Percentiles rank a stretch among this genome's conserved stretches.
Conservation (phyloP, 1,140 invertebrate species). For the Papilio xuthus region DNA sequence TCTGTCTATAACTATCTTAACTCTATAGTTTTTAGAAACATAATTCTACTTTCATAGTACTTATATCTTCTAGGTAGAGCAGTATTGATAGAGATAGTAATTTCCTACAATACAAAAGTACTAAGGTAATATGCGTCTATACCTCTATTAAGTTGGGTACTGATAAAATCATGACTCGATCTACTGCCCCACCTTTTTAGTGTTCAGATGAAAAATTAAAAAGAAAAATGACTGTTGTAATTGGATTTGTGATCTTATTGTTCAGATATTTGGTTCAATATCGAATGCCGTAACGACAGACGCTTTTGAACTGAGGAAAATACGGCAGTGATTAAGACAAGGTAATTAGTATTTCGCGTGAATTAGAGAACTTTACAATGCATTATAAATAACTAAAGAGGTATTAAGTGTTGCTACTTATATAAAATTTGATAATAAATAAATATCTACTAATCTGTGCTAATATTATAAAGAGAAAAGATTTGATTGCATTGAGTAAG, state of each 20-base stretch:
- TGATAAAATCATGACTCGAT: slow-evolving; percentile 5
- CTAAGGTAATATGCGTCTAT: not conserved
- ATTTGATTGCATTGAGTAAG: too few relatives aligned
- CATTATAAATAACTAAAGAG: not conserved
- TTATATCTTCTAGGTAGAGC: not conserved
- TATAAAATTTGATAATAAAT: not conserved
- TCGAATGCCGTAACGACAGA: not conserved
- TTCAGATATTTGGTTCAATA: not conserved
- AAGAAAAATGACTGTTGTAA: not conserved
- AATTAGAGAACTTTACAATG: not conserved
- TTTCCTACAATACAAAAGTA: not conserved
- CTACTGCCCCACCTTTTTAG: slow-evolving; percentile 20
- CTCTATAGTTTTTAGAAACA: too few relatives aligned
- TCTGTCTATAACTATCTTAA: too few relatives aligned
- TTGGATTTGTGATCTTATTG: not conserved
- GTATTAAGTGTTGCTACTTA: too few relatives aligned
- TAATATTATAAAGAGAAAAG: too few relatives aligned
- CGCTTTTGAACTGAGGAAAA: not conserved
- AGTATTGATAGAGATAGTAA: not conserved
- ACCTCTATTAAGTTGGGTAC: not conserved
- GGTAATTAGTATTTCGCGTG: slow-evolving; percentile 20
- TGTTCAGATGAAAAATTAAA: slow-evolving; percentile 15
- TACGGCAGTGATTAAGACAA: slow-evolving; percentile 1
- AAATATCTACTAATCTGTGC: not conserved
- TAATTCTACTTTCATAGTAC: not conserved